A percentile compares a stretch with the other conserved stretches of the same genome.
Evolutionary conservation across 2,113 vertebrate genomes (phyloP).

Genomic region (Coracopsis vasa): DNA sequence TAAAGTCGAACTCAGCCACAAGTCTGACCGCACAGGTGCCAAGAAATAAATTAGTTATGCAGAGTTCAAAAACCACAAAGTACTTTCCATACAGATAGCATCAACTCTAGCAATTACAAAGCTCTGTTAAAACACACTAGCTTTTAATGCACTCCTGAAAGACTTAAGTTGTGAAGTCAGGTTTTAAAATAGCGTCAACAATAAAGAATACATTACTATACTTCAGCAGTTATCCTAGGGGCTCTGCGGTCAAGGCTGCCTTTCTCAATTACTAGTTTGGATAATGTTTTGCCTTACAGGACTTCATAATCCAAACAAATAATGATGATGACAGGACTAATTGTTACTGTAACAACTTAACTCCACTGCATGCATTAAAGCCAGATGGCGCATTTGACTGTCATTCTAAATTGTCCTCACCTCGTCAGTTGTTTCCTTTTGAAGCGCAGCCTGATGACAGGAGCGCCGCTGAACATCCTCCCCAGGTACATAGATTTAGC

Average conservation of each 20-base stretch:
- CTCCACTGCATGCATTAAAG: not conserved
- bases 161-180: not conserved
- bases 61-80: constrained; percentile 18
- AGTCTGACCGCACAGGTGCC: constrained; percentile 67
- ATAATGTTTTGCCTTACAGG: not conserved
- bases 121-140: not conserved
- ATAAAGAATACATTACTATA: not conserved
- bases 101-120: not conserved
- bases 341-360: not conserved
- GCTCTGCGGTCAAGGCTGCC: not conserved
- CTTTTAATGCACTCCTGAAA: not conserved
- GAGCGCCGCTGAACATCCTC: constrained; percentile 90
- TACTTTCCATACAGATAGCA: constrained; percentile 47
- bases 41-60: constrained; percentile 61
- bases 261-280: not conserved
- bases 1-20: constrained; percentile 94
- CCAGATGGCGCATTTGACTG: not conserved
- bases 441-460: constrained; percentile 89
- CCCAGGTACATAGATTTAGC: constrained; percentile 92
- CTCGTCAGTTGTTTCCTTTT: constrained; percentile 87
- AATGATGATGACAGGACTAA: not conserved
- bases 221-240: not conserved
- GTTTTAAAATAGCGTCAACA: not conserved
- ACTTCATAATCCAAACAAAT: not conserved
- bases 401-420: constrained; percentile 72